Conservation (phyloP, 2,888 invertebrate genomes). For the Nysson spinosus region DNA sequence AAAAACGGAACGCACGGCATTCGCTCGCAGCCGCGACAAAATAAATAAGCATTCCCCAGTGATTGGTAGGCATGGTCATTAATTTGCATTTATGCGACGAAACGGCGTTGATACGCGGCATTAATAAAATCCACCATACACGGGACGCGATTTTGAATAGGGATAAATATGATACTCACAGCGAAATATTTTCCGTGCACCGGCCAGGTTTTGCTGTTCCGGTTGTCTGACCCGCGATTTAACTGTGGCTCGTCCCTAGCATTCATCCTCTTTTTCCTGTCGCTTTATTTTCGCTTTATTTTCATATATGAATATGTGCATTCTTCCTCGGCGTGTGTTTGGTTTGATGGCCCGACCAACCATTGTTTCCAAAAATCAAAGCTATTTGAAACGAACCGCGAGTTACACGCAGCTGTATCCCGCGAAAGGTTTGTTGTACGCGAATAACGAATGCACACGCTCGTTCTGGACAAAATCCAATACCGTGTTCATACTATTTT, state of each 20-base stretch:
- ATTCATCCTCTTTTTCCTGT: slow-evolving; percentile 2
- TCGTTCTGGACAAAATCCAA: neutral
- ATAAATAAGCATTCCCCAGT: too few species aligned
- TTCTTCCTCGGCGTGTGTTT: slow-evolving; percentile 32
- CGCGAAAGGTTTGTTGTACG: neutral
- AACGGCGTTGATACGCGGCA: neutral
- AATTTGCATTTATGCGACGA: slow-evolving; percentile 31
- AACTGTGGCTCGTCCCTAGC: slow-evolving; percentile 19
- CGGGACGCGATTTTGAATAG: slow-evolving; percentile 30
- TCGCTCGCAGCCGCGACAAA: too few species aligned
- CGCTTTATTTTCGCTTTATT: slow-evolving; percentile 20
- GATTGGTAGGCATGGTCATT: too few species aligned
- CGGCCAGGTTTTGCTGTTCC: slow-evolving; percentile 12
- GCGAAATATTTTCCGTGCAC: neutral
- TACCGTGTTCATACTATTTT: too few species aligned
- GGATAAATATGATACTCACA: slow-evolving; percentile 12
- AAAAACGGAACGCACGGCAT: too few species aligned
- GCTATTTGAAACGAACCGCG: slow-evolving; percentile 44
- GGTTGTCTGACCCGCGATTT: slow-evolving; percentile 29
- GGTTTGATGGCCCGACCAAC: slow-evolving; percentile 12
- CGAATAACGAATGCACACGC: neutral
- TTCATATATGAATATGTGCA: slow-evolving; percentile 53
- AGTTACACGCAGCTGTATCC: neutral
- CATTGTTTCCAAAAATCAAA: slow-evolving; percentile 39
- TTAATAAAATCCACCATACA: slow-evolving; percentile 13